Base-by-base conservation (phyloP, 2,113 vertebrate species). In the Gasterosteus nipponicus region DNA sequence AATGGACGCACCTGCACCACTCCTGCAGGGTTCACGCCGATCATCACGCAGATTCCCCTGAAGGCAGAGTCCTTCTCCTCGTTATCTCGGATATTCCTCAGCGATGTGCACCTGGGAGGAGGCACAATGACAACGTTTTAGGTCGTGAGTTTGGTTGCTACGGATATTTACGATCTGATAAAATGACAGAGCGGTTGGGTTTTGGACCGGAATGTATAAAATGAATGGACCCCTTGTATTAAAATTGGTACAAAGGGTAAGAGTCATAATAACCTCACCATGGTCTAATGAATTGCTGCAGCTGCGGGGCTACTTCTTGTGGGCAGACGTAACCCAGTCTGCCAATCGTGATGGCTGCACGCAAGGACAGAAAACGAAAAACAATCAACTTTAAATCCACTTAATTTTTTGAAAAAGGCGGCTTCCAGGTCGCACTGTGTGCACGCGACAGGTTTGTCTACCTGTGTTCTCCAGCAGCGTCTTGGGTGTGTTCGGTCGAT, bases 1-100 rank as follows among this genome's bases (percentile, higher is more conserved):
- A 0, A 12, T 38, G 3, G 0, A 2, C 80, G 79, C 70, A 97
- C 97, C 96, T 98, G 97, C 70, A 98, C 96, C 1, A 97, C 97
- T 3, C 97, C 97, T 14, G 95, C 96, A 0, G 97, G 97, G 82
- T 98, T 98, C 18, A 97, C 97, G 0, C 96, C 96, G 1, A 98
- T 98, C 97, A 98, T 98, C 85, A 97, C 96, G n/a, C 97, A 98
- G 92, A 98, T 98, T 66, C 97, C 97, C 0, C 97, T 92, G 92
- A 98, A 98, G 19, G 97, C 97, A 0, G 96, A 98, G 75, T 98
- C 97, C 84, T 98, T 98, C 88, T 98, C 97, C 78, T 98, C 97
- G 0, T 98, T 98, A 86, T 98, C 97, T 58, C 97, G 89, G 88
- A 98, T 98, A 81, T 98, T 98, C 62, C 97, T 93, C 73, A 98